A percentile compares a stretch with the other conserved stretches of the same genome.
Evolutionary conservation across 2,888 invertebrate genomes (phyloP).

Genomic region (Ashinkailepas kermadecensis): DNA sequence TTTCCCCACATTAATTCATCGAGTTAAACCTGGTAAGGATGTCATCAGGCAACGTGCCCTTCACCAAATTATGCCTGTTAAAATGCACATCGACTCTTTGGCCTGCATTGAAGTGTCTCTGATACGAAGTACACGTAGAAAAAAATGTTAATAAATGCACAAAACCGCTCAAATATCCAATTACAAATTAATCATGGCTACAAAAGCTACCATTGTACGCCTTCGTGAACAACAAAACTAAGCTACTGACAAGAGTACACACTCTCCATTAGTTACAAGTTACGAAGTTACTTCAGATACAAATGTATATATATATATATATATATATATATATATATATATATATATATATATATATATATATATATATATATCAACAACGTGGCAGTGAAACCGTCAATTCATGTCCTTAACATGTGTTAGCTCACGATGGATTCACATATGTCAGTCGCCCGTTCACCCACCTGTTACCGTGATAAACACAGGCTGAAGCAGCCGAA

Average conservation of each 20-base stretch:
- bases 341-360: neutral
- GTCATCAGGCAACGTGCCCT: too few relatives aligned
- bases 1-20: too few relatives aligned
- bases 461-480: neutral
- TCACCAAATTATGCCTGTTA: too few relatives aligned
- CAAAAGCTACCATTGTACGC: neutral
- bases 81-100: neutral
- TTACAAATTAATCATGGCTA: neutral
- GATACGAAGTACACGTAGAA: neutral
- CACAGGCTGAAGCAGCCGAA: neutral
- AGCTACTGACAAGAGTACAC: constrained; percentile 15
- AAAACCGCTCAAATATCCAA: neutral
- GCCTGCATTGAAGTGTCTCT: neutral
- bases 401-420: neutral
- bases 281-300: neutral
- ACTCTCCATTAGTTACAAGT: neutral
- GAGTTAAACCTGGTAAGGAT: too few relatives aligned
- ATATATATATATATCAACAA: too few relatives aligned
- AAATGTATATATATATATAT: too few relatives aligned
- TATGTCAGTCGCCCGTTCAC: neutral
- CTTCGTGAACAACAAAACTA: neutral
- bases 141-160: neutral
- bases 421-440: neutral
- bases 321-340: neutral
- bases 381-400: neutral